phyloP scores from a whole-genome alignment of 2,797 vertebrate species.

The Avahi laniger region DNA sequence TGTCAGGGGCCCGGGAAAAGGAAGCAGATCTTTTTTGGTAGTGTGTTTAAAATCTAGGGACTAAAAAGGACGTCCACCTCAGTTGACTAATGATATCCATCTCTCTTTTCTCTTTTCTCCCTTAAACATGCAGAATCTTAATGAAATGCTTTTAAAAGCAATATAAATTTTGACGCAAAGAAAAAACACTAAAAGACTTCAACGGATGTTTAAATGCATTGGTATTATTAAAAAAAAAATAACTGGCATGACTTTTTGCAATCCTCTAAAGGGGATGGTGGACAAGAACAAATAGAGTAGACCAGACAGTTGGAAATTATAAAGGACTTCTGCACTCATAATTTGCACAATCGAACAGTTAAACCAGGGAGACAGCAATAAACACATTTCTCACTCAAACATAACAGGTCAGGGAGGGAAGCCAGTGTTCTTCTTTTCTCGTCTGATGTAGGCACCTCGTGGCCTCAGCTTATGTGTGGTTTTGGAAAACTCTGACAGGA shows the following conservation, averaged over 20 bases:
- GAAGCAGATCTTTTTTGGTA: neutral
- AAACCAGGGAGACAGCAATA: neutral
- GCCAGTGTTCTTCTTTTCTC: neutral
- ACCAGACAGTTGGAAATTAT: neutral
- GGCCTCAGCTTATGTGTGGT: slow-evolving; percentile 33
- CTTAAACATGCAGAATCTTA: neutral
- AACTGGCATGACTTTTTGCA: neutral
- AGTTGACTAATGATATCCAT: neutral
- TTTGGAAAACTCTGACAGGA: slow-evolving; percentile 51
- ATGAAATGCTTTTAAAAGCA: slow-evolving; percentile 29
- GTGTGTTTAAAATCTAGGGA: neutral
- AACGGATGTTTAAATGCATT: neutral
- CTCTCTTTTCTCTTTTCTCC: neutral
- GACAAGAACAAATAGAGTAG: neutral
- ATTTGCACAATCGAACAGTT: neutral
- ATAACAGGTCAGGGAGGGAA: neutral
- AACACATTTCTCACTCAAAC: slow-evolving; percentile 3
- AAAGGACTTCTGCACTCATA: neutral
- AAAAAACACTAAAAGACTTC: neutral
- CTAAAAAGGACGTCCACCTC: neutral
- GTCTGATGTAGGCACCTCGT: neutral
- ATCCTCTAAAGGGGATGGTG: neutral
- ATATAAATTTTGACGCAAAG: neutral
- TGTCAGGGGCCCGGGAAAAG: neutral
- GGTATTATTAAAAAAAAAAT: neutral